These are phyloP conservation scores for Pogonus chalceus DNA, from an alignment of 1,140 invertebrate genomes.

Conservation along the genomic window DNA sequence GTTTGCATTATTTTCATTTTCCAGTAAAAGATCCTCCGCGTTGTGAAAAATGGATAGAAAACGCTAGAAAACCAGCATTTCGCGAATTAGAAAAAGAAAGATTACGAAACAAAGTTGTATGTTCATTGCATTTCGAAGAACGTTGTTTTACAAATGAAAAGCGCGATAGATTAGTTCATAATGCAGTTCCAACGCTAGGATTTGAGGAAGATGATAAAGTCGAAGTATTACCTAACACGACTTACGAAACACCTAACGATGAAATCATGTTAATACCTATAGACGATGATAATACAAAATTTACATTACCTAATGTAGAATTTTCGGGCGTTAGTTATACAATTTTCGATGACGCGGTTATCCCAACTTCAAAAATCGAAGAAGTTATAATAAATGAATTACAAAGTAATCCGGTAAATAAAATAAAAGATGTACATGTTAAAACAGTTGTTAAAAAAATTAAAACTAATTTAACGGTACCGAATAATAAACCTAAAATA, in stretches of 20 bases:
- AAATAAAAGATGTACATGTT: constrained; percentile 1
- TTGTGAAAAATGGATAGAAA: constrained; percentile 44
- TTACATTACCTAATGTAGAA: constrained; percentile 27
- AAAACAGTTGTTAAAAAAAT: constrained; percentile 1
- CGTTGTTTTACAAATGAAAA: constrained; percentile 43
- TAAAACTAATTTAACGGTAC: neutral
- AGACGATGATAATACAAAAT: constrained; percentile 30
- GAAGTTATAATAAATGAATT: neutral
- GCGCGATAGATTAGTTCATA: constrained; percentile 27
- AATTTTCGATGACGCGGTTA: constrained; percentile 23
- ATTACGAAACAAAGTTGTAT: constrained; percentile 46
- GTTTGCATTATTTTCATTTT: constrained; percentile 48
- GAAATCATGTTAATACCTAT: constrained; percentile 28
- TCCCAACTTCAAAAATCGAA: constrained; percentile 18
- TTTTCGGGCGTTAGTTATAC: constrained; percentile 14
- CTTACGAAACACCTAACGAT: constrained; percentile 9
- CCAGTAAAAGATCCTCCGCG: constrained; percentile 45
- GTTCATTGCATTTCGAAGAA: constrained; percentile 45
- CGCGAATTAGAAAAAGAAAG: constrained; percentile 42
- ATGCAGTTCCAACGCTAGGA: constrained; percentile 30
- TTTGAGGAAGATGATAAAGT: constrained; percentile 15
- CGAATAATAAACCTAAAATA: neutral
- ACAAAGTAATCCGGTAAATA: constrained; percentile 8
- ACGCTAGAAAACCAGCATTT: constrained; percentile 40
- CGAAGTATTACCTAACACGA: neutral